Evolutionary conservation across 2,888 invertebrate genomes (phyloP), one percentile per base, ranked within the genome.

Genomic region (Hyposoter dolosus): DNA sequence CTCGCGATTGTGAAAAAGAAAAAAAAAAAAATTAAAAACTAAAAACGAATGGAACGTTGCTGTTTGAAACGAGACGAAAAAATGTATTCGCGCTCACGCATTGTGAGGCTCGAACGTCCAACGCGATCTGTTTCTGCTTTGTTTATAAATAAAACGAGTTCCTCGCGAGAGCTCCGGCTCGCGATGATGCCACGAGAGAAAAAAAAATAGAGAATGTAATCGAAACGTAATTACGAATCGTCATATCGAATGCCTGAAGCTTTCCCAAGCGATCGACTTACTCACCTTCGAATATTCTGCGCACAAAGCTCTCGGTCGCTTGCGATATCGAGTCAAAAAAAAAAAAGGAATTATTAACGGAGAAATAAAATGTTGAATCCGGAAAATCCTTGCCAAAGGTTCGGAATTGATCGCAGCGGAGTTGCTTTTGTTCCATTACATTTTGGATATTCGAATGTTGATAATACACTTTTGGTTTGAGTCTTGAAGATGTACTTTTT

Each of bases 121-220:
- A 72, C 68, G 69, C 23, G 45, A 84, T 78, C 82, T 87, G 90
- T 82, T 91, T 91, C 72, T 69, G 71, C 90, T 90, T 91, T 91
- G 90, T 89, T 90, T 92, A 92, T 91, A 92, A 92, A 92, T 92
- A 92, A 92, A 91, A 90, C 81, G 76, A 69, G 76, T 53, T 74
- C 72, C 35, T 53, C 80, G 69, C 56, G 35, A 77, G 35, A 77
- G 47, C 60, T 71, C 32, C n/a, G 76, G 72, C 74, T 40, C 68
- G 43, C 82, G 71, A 53, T 43, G 66, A 78, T 56, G 69, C 50
- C 53, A 35, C 65, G 79, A 40, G 75, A 32, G 56, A 76, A 60
- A 75, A 45, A 75, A 56, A 76, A 69, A 76, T 2, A 43, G 45
- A 63, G 45, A 74, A 71, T 32, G 53, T 66, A 40, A 68, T 47